phyloP scores from a whole-genome alignment of 92 coral and sea anemone species.

The Isaurus tuberculatus region DNA sequence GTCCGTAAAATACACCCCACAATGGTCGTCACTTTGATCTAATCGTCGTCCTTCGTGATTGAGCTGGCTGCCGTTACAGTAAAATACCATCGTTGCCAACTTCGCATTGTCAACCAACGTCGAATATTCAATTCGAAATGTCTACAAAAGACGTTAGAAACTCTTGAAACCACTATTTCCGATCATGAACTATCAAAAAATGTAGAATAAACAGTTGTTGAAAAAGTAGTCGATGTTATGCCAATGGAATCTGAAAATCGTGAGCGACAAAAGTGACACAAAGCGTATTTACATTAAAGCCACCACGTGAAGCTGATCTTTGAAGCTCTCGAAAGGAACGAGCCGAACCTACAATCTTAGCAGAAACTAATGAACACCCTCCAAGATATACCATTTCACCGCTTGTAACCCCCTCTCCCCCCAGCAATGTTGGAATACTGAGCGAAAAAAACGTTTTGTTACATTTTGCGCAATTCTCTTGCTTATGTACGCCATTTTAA shows the following conservation, averaged over 20 bases:
- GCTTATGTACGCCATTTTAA: too few species aligned
- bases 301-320: neutral
- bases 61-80: neutral
- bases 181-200: neutral
- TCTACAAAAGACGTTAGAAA: neutral
- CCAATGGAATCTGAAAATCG: neutral
- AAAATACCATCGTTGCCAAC: neutral
- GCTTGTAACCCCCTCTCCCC: too few species aligned
- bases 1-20: slow-evolving; percentile 2
- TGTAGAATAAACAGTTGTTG: neutral
- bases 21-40: neutral
- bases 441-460: too few species aligned
- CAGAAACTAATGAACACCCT: too few species aligned
- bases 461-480: too few species aligned
- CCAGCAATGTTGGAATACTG: too few species aligned
- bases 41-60: slow-evolving; percentile 1
- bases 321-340: neutral
- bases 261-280: neutral
- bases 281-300: neutral
- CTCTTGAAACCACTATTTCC: neutral
- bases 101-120: neutral
- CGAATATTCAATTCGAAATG: neutral
- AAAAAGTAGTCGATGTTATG: neutral
- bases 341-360: neutral
- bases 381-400: too few species aligned